These are phyloP conservation scores for Aphis craccivora DNA, from an alignment of 1,140 invertebrate species.

Conservation along the genomic window DNA sequence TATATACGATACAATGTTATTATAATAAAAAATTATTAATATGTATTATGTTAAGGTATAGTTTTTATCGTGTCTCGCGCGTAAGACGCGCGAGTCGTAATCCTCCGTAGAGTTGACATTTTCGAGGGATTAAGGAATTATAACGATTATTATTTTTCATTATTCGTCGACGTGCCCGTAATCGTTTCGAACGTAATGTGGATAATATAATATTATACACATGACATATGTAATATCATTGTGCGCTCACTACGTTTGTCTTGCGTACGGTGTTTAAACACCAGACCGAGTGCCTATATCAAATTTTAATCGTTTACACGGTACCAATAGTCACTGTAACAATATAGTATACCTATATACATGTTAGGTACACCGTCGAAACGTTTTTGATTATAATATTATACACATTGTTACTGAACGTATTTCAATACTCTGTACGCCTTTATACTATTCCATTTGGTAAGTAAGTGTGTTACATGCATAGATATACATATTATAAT, in stretches of 20 bases:
- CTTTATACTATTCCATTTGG: neutral
- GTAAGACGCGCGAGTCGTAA: neutral
- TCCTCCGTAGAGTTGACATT: constrained; percentile 9
- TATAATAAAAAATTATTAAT: too few relatives aligned
- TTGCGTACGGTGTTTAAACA: neutral
- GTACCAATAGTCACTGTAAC: neutral
- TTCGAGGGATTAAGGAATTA: neutral
- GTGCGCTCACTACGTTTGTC: neutral
- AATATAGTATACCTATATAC: neutral
- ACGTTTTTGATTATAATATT: neutral
- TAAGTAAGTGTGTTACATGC: neutral
- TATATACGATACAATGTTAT: neutral
- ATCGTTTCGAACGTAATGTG: neutral
- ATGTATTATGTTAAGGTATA: neutral
- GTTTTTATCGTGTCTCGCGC: neutral
- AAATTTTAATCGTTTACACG: neutral
- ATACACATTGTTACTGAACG: neutral
- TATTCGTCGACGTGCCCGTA: neutral
- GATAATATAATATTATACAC: neutral
- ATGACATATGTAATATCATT: neutral
- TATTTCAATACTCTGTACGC: neutral
- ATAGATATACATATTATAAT: neutral
- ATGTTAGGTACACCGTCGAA: neutral
- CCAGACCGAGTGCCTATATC: neutral
- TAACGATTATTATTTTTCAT: constrained; percentile 11